Evolutionary conservation across 2,797 vertebrate species (phyloP), one percentile per base, ranked within the genome.

Genomic region (Tangara arthus): DNA sequence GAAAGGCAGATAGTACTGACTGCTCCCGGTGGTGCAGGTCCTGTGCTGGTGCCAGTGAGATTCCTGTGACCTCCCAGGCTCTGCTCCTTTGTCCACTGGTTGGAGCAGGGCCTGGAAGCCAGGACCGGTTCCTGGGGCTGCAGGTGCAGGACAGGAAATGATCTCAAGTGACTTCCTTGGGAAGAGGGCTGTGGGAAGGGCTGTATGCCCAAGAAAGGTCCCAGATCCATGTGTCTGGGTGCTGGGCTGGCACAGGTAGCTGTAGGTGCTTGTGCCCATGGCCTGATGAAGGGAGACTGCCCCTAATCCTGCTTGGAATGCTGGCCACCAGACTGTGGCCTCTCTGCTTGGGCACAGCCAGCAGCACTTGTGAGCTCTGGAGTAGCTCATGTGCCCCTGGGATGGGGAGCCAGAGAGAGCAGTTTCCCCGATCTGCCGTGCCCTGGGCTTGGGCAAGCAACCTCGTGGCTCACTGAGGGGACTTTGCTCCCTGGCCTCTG

Each of bases 401-500:
- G 24, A 46, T 3, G 6, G 27, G 30, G 41, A 50, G 34, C 10
- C 2, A 1, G 46, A 44, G 77, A 1, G 34, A 23, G 55, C 37
- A 10, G 21, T 28, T 56, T 75, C 11, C 16, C 66, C 23, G 18
- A 3, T 37, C 75, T 52, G 34, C 66, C 4, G 0, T 61, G 39
- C 53, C 37, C 27, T 39, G 2, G 14, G 81, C 75, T 61, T 4
- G 8, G 41, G n/a, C 34, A 20, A 60, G 69, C 66, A 53, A 71
- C 50, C 37, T 50, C 2, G 1, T 10, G 2, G 39, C 61, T 82
- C 37, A 8, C 5, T 1, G 52, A 30, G 39, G 68, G 95, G 97
- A 97, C 97, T 97, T 97, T 97, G 96, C 88, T 89, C 96, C 91
- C 63, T 81, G 65, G 15, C 55, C 76, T 69, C 76, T 83, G 93